Evolutionary conservation across 2,797 vertebrate genomes (phyloP).

Genomic region (Sebastes diploproa): DNA sequence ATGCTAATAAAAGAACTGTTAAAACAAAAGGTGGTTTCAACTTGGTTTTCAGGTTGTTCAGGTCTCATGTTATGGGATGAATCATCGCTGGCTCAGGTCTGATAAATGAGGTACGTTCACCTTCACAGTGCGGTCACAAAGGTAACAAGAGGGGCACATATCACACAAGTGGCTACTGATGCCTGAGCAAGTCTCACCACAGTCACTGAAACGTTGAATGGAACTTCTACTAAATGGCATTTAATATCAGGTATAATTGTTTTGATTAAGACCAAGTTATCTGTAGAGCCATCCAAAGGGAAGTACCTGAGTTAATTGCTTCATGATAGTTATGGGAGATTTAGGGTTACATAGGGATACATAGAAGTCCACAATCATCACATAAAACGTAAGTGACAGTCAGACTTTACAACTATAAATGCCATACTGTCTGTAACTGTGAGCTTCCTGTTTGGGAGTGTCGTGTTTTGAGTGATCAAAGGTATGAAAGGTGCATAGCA

Average conservation of each 20-base stretch:
- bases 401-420: not conserved
- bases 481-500: slow-evolving; percentile 66
- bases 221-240: not conserved
- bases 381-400: not conserved
- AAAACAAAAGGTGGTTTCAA: not conserved
- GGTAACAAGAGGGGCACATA: not conserved
- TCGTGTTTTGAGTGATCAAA: slow-evolving; percentile 11
- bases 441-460: slow-evolving; percentile 54
- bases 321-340: not conserved
- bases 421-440: not conserved
- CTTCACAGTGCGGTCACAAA: not conserved
- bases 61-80: not conserved
- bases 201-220: not conserved
- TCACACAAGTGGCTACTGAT: not conserved
- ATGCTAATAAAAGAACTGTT: not conserved
- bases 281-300: not conserved
- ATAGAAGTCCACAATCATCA: not conserved
- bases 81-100: not conserved
- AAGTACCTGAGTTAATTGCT: not conserved
- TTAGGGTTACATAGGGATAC: not conserved
- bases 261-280: not conserved
- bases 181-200: not conserved
- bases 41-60: not conserved
- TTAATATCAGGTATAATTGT: not conserved
- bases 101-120: not conserved